These are phyloP conservation scores for Liasis olivaceus DNA, from an alignment of 2,797 vertebrate species.

Conservation along the genomic window DNA sequence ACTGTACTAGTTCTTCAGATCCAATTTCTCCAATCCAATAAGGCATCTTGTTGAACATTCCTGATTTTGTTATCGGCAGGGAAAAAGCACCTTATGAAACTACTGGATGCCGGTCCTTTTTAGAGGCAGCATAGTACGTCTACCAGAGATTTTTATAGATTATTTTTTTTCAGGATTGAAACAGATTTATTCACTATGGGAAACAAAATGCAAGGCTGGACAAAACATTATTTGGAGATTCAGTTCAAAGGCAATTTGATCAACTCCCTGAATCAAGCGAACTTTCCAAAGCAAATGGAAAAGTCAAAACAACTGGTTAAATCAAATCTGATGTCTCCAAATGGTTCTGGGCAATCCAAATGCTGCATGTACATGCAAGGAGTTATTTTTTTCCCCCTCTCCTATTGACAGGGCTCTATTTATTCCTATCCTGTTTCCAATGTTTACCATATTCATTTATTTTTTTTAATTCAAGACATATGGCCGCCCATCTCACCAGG, in stretches of 20 bases:
- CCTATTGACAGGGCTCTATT: no score
- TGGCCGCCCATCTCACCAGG: not conserved
- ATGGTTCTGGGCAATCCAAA: not conserved
- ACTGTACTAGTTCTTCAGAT: not conserved
- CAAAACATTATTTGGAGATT: not conserved
- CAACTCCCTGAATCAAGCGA: not conserved
- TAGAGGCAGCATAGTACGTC: not conserved
- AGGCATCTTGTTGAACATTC: not conserved
- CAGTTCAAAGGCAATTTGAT: not conserved
- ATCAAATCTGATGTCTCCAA: not conserved
- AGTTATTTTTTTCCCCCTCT: not conserved
- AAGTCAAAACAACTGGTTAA: not conserved
- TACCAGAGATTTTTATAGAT: not conserved
- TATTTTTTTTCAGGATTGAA: not conserved
- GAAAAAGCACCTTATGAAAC: not conserved
- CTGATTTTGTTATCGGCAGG: not conserved
- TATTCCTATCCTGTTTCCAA: not conserved
- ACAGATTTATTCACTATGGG: not conserved
- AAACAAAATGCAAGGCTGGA: not conserved
- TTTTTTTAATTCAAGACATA: not conserved
- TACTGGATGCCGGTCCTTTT: not conserved
- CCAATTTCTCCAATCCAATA: not conserved
- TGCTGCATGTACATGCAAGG: not conserved
- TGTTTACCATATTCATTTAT: not conserved
- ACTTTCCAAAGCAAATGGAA: not conserved